Evolutionary conservation across 2,113 vertebrate species (phyloP), one percentile per base, ranked within the genome.

Genomic region (Lophotis ruficrista): DNA sequence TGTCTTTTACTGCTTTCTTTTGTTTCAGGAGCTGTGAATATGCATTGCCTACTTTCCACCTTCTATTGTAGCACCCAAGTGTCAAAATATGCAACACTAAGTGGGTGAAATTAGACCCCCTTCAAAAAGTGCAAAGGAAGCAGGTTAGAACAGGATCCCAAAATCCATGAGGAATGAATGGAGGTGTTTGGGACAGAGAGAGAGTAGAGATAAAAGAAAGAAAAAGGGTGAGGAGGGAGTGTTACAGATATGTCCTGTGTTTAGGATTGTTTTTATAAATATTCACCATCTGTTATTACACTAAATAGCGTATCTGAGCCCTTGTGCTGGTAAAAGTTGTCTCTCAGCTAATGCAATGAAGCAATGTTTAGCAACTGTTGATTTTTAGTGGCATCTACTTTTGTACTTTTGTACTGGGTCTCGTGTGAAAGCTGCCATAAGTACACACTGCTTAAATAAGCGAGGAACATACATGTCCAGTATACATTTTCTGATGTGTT

Each of bases 11-110:
- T 12, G 23, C 68, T 72, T 96, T 70, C 47, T 93, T 83, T 96
- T 96, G 54, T 94, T 96, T 88, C 83, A 85, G 64, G 31, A 75
- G 18, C 57, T 93, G 56, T 93, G 75, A 96, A 92, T 93, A 91
- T 90, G 56, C 37, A 72, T 86, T 86, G 53, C 57, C 69, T 80
- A 33, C 20, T 72, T 91, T 87, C 43, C 47, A 25, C 84, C 54
- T 64, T 89, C 76, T 71, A 4, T 53, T 87, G 72, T 48, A 82
- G 33, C 8, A 25, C 48, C 57, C 31, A 82, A 54, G 54, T 83
- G 61, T 57, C 83, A 93, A 87, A 86, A 57, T 14, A 68, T 72
- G 53, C 1, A 1, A 38, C 19, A 62, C 6, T 18, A 91, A 69
- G 15, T 27, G 45, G 22, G 23, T 89, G 83, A 93, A 94, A 92